Conservation (phyloP, 2,888 invertebrate species). For the Lymantria dispar region DNA sequence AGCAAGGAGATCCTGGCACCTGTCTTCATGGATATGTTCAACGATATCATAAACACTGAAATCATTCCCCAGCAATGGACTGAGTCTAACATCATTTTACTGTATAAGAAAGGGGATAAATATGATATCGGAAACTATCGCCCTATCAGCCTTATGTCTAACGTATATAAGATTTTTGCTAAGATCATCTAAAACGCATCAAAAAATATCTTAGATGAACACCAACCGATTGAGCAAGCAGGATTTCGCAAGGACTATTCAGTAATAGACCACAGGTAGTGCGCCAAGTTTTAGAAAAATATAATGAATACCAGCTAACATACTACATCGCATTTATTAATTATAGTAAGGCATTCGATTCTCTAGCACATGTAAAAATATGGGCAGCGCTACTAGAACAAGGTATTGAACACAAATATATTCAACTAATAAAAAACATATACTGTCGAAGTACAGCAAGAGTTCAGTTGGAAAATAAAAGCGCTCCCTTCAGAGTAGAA, state of each 20-base stretch:
- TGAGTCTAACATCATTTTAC: conserved; percentile 13
- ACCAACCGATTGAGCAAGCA: conserved; percentile 17
- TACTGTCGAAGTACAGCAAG: neutral
- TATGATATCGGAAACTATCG: conserved; percentile 22
- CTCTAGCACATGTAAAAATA: too few species aligned
- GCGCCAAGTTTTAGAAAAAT: neutral
- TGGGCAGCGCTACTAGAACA: conserved; percentile 1
- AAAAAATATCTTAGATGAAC: conserved; percentile 21
- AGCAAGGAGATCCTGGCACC: conserved; percentile 10
- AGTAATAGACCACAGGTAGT: conserved; percentile 1
- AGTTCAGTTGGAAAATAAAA: neutral
- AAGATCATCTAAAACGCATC: conserved; percentile 17
- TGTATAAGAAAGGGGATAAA: conserved; percentile 30
- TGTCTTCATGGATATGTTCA: conserved; percentile 24
- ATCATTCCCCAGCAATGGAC: conserved; percentile 15
- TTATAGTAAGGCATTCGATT: too few species aligned
- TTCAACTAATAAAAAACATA: neutral
- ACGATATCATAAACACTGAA: conserved; percentile 21
- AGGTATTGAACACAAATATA: conserved; percentile 1
- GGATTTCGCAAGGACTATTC: conserved; percentile 1
- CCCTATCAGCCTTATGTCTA: conserved; percentile 26
- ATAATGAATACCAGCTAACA: neutral
- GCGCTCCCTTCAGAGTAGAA: neutral
- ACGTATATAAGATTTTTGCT: conserved; percentile 24
- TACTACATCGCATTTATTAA: too few species aligned